A percentile compares a stretch with the other conserved stretches of the same genome.
phyloP scores from a whole-genome alignment of 2,888 invertebrate genomes.

The Eilema sororculum region DNA sequence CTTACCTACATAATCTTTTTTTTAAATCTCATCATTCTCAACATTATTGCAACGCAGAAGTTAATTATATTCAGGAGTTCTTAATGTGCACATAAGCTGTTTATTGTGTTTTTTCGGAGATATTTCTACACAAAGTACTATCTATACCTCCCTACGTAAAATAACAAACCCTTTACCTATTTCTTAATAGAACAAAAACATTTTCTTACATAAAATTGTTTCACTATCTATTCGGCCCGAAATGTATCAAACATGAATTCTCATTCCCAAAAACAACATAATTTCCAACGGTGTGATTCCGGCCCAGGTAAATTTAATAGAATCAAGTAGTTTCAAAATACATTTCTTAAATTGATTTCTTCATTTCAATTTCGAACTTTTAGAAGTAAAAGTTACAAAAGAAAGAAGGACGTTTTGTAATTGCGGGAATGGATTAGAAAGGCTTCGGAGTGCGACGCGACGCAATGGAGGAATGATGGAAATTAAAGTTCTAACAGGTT shows the following conservation, averaged over 20 bases:
- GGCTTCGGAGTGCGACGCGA: conserved; percentile 58
- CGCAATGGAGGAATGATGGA: conserved; percentile 72
- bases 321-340: conserved; percentile 54
- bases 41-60: too few relatives aligned
- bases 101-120: too few relatives aligned
- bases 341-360: conserved; percentile 59
- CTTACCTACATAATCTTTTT: too few relatives aligned
- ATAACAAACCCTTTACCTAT: too few relatives aligned
- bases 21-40: too few relatives aligned
- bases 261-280: neutral
- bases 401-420: conserved; percentile 49
- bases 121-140: too few relatives aligned
- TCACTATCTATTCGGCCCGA: neutral
- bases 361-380: conserved; percentile 65
- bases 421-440: conserved; percentile 70
- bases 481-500: conserved; percentile 75
- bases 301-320: conserved; percentile 31
- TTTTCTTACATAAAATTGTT: neutral
- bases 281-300: conserved; percentile 14
- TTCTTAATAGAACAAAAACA: neutral
- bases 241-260: neutral
- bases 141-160: too few relatives aligned
- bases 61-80: too few relatives aligned
- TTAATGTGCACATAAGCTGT: too few relatives aligned
- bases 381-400: conserved; percentile 63